Conservation (phyloP, 2,797 vertebrate genomes). For the Phyllotis vaccarum region DNA sequence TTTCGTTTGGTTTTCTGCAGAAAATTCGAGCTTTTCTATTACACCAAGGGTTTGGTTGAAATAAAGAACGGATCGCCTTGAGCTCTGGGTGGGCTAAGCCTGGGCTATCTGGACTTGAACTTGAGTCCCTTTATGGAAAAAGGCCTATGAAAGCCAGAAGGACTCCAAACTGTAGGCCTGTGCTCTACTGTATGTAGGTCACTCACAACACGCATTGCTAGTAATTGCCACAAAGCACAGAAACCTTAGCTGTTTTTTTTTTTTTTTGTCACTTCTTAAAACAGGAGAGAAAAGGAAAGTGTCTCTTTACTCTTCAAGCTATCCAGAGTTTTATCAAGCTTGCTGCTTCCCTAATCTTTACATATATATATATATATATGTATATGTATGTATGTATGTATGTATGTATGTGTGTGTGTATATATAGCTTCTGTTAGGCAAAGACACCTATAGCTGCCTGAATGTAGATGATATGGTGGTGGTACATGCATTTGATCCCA, state of each 20-base stretch:
- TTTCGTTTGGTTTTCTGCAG: neutral
- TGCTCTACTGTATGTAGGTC: neutral
- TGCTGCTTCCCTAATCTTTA: neutral
- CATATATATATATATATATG: no score
- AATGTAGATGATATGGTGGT: neutral
- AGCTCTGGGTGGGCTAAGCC: neutral
- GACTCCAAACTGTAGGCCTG: neutral
- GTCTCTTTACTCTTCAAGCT: neutral
- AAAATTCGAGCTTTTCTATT: neutral
- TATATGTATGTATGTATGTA: no score
- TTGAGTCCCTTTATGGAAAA: constrained; percentile 14
- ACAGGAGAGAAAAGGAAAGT: neutral
- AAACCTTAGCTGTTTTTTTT: neutral
- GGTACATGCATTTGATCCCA: neutral
- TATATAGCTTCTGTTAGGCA: neutral
- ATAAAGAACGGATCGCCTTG: neutral
- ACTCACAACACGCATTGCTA: neutral
- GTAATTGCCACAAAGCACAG: neutral
- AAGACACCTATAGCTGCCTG: neutral
- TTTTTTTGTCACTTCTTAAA: neutral
- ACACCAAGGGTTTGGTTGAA: neutral
- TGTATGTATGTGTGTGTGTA: no score
- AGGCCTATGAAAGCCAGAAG: neutral
- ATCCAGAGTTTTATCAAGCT: neutral
- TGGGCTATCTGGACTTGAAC: constrained; percentile 17